These are phyloP conservation scores for Hyperoplus lanceolatus DNA, from an alignment of 2,797 vertebrate species.

Conservation along the genomic window DNA sequence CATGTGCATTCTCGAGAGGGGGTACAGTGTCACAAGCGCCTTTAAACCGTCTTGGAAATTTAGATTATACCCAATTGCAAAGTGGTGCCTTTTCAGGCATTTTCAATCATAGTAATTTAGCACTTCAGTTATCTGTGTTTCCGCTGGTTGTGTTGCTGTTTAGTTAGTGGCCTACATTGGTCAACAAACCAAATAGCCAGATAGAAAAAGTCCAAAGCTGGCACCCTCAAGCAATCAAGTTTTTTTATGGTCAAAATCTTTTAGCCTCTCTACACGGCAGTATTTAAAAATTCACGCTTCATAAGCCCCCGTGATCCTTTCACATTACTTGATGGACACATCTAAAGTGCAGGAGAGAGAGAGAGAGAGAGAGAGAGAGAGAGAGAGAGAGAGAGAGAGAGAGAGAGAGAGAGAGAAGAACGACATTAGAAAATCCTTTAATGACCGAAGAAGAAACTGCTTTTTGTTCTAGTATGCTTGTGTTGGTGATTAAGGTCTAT, in stretches of 20 bases:
- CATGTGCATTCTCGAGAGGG: constrained; percentile 66
- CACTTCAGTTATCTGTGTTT: constrained; percentile 9
- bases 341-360: constrained; percentile 70
- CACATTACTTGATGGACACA: constrained; percentile 78
- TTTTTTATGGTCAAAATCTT: constrained; percentile 42
- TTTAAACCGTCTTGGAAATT: constrained; percentile 73
- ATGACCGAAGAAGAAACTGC: constrained; percentile 82
- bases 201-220: constrained; percentile 39
- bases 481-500: constrained; percentile 85
- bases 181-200: constrained; percentile 23
- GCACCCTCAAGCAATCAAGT: constrained; percentile 29
- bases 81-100: constrained; percentile 45
- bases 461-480: constrained; percentile 84
- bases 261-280: constrained; percentile 23
- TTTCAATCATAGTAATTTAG: constrained; percentile 55
- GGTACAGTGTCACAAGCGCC: constrained; percentile 73
- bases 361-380: constrained; percentile 67
- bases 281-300: constrained; percentile 62
- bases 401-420: constrained; percentile 68
- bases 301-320: constrained; percentile 55
- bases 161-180: not conserved
- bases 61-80: constrained; percentile 59
- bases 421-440: constrained; percentile 72
- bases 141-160: not conserved
- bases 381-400: constrained; percentile 67